These are phyloP conservation scores for Carettochelys insculpta DNA, from an alignment of 2,113 vertebrate species.

Conservation along the genomic window DNA sequence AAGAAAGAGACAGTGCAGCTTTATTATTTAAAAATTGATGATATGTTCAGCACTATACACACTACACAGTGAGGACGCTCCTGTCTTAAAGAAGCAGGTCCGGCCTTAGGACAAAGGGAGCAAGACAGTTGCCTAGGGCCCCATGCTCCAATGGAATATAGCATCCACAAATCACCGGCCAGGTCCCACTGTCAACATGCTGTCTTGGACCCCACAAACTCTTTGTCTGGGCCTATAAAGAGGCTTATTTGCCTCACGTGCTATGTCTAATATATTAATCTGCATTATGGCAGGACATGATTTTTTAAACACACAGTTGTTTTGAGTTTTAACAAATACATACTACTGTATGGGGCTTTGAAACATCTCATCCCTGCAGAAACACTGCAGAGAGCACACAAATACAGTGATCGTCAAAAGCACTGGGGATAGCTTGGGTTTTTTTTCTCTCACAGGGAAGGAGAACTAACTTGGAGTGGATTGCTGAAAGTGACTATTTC, in stretches of 20 bases:
- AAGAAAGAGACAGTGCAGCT: fast-evolving
- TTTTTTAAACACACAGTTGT: not conserved
- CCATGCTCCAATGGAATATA: too few relatives aligned
- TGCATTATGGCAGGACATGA: not conserved
- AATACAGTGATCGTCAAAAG: not conserved
- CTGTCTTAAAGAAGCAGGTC: too few relatives aligned
- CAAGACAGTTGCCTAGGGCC: too few relatives aligned
- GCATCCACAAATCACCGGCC: too few relatives aligned
- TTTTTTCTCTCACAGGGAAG: not conserved
- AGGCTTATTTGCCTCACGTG: not conserved
- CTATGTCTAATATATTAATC: not conserved
- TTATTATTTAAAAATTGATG: not conserved
- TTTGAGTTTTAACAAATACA: not conserved
- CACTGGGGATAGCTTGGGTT: not conserved
- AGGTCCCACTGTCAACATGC: too few relatives aligned
- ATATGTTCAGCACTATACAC: not conserved
- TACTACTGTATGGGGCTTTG: not conserved
- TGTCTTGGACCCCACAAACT: too few relatives aligned
- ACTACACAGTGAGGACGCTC: not conserved
- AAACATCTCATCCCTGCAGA: not conserved
- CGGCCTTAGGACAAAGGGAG: too few relatives aligned
- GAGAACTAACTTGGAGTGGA: not conserved
- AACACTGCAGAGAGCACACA: not conserved
- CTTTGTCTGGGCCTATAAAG: too few relatives aligned
- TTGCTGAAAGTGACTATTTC: not conserved